Evolutionary conservation across 1,140 invertebrate species (phyloP).

Genomic region (Hyles vespertilio): DNA sequence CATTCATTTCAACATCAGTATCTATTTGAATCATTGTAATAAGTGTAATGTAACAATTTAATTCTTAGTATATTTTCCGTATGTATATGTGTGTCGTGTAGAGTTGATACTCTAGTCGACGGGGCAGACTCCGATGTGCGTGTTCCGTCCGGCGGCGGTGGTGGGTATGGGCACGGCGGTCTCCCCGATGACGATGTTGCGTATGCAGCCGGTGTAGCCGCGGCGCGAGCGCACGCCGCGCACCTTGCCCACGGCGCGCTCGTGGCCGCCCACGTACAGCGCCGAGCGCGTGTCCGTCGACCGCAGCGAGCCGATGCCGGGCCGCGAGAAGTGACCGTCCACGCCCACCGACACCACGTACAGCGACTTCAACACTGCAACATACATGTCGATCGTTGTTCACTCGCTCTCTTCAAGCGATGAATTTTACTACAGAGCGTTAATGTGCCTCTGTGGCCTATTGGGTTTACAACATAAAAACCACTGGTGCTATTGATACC

Average conservation of each 20-base stretch:
- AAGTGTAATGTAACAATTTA: too few species aligned
- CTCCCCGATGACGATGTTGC: constrained; percentile 81
- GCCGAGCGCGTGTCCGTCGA: constrained; percentile 89
- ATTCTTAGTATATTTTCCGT: too few species aligned
- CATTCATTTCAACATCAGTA: too few species aligned
- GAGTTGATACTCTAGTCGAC: constrained; percentile 73
- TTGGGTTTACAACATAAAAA: too few species aligned
- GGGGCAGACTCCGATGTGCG: constrained; percentile 84
- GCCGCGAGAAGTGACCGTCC: constrained; percentile 82
- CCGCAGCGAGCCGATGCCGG: constrained; percentile 81
- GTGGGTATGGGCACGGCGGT: constrained; percentile 77
- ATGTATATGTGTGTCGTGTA: too few species aligned
- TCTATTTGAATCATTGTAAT: too few species aligned
- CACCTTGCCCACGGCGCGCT: constrained; percentile 61
- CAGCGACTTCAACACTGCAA: constrained; percentile 86
- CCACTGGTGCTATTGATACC: too few species aligned
- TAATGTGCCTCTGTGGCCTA: too few species aligned
- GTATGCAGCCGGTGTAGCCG: constrained; percentile 90
- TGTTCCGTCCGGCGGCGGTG: constrained; percentile 79
- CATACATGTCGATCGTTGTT: too few species aligned
- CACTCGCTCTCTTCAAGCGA: too few species aligned
- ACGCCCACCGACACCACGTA: constrained; percentile 89
- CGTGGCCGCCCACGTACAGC: constrained; percentile 93
- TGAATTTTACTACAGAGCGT: too few species aligned
- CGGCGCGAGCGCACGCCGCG: constrained; percentile 77